Evolutionary conservation across 2,888 invertebrate species (phyloP).

Genomic region (Ornithoptera priamus): DNA sequence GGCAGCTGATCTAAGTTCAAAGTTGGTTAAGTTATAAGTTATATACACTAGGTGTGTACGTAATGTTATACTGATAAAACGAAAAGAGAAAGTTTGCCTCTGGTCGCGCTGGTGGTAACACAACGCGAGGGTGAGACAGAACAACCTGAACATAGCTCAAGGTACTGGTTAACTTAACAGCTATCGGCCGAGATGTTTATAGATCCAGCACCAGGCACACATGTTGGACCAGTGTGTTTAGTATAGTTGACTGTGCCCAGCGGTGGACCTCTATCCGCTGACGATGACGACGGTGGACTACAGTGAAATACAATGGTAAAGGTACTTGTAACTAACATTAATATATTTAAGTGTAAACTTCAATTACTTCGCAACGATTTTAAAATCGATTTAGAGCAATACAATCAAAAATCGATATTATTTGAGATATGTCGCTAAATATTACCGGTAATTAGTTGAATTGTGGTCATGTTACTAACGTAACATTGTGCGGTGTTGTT

Average conservation of each 20-base stretch:
- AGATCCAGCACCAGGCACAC: too few species aligned
- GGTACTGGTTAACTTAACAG: too few species aligned
- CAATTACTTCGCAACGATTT: too few species aligned
- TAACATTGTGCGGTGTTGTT: constrained; percentile 25
- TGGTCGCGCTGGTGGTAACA: neutral
- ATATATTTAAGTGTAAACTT: too few species aligned
- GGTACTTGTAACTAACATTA: too few species aligned
- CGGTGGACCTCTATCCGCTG: neutral
- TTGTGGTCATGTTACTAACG: neutral
- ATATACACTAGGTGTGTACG: neutral
- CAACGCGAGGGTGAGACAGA: neutral
- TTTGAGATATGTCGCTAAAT: too few species aligned
- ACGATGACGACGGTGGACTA: neutral
- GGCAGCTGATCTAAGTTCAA: too few species aligned
- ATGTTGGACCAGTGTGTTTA: too few species aligned
- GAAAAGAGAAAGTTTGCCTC: constrained; percentile 5
- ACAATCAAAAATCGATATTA: too few species aligned
- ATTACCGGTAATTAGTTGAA: constrained; percentile 11
- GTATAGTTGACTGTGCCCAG: neutral
- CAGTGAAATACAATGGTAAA: too few species aligned
- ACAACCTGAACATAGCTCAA: neutral
- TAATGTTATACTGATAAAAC: neutral
- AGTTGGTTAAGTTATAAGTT: neutral
- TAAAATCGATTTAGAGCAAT: too few species aligned
- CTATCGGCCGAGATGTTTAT: too few species aligned